Percentiles rank a stretch among this genome's conserved stretches.
phyloP scores from a whole-genome alignment of 2,113 vertebrate genomes.

The Caretta caretta region DNA sequence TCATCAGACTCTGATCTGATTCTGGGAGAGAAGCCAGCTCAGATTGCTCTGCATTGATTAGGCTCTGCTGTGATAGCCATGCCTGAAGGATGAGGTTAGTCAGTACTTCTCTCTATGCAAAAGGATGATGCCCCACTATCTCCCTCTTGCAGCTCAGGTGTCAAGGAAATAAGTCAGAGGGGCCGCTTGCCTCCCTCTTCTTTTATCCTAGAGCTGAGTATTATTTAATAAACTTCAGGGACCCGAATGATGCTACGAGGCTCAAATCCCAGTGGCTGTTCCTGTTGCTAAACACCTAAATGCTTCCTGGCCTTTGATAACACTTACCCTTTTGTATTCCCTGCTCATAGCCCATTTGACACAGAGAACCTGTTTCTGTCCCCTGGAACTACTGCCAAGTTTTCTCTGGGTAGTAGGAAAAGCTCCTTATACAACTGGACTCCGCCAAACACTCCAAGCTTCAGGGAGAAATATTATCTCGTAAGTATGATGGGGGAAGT shows the following conservation, averaged over 20 bases:
- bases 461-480: constrained; percentile 92
- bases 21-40: background rate
- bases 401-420: constrained; percentile 88
- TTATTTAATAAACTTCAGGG: background rate
- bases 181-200: background rate
- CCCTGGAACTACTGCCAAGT: constrained; percentile 81
- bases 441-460: constrained; percentile 91
- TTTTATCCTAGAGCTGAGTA: background rate
- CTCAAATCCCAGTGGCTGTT: background rate
- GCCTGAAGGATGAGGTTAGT: background rate
- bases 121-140: background rate
- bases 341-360: constrained; percentile 87
- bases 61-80: background rate
- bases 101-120: background rate
- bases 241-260: background rate
- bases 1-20: background rate
- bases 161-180: background rate
- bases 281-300: background rate
- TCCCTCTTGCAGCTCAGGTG: background rate
- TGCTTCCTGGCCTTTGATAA: background rate
- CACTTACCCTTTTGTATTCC: background rate
- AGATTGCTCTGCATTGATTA: background rate
- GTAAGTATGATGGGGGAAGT: constrained; percentile 74
- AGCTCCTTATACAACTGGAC: constrained; percentile 91
- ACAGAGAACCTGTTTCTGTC: constrained; percentile 81